Percentiles rank a stretch among this genome's conserved stretches.
Evolutionary conservation across 2,797 vertebrate genomes (phyloP).

Genomic region (Chaunax sp.): DNA sequence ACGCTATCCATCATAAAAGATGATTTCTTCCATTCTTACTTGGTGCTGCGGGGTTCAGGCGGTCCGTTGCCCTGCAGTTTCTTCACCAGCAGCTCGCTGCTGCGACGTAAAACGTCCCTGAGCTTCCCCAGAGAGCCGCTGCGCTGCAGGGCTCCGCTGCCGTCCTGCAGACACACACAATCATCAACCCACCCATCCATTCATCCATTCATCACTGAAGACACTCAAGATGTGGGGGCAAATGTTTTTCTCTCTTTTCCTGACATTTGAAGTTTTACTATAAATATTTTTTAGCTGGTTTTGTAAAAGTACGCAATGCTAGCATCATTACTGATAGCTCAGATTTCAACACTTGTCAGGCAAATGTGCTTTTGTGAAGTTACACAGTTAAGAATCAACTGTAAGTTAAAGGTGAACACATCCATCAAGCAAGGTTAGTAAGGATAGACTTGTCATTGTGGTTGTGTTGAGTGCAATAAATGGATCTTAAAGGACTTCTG

Average conservation of each 20-base stretch:
- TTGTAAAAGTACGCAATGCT: too few relatives aligned
- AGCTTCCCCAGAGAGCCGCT: conserved; percentile 94
- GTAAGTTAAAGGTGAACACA: too few relatives aligned
- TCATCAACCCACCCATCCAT: conserved; percentile 27
- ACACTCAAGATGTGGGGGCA: not conserved
- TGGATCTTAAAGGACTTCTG: not conserved
- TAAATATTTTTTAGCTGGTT: not conserved
- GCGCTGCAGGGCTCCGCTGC: conserved; percentile 90
- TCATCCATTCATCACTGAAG: too few relatives aligned
- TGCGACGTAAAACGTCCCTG: conserved; percentile 91
- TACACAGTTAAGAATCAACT: too few relatives aligned
- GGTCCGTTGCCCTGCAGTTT: conserved; percentile 93
- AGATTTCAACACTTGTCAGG: too few relatives aligned
- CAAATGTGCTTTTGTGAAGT: too few relatives aligned
- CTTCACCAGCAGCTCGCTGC: conserved; percentile 97
- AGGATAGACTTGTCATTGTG: too few relatives aligned
- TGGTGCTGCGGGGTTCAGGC: conserved; percentile 86
- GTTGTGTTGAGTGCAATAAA: not conserved
- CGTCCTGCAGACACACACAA: conserved; percentile 86
- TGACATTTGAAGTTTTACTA: too few relatives aligned
- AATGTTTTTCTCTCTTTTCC: too few relatives aligned
- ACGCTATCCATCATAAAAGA: too few relatives aligned
- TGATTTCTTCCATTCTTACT: conserved; percentile 61
- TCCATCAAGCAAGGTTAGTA: too few relatives aligned
- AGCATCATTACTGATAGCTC: too few relatives aligned